Evolutionary conservation across 2,113 vertebrate species (phyloP), one percentile per base, ranked within the genome.

Genomic region (Brachionichthys hirsutus): DNA sequence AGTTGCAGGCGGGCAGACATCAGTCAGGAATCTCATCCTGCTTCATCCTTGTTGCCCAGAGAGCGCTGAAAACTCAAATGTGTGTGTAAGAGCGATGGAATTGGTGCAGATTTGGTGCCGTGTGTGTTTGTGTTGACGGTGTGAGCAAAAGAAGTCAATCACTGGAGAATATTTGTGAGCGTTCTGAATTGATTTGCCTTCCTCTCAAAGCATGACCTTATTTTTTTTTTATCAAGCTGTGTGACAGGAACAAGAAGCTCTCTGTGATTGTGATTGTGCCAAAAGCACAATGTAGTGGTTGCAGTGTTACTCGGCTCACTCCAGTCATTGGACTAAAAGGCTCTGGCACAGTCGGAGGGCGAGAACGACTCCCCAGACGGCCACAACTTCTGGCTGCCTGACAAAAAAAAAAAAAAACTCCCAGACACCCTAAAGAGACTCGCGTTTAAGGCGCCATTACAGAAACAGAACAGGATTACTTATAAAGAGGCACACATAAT

Each of bases 261-360:
- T 61, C 38, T 69, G 41, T 40, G 43, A 46, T 34, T 12, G 9
- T 52, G 46, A 13, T 53, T 63, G 51, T 47, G 44, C 45, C n/a
- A 16, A 47, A 17, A 14, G 36, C 51, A 46, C 42, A 12, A 22
- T 61, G 49, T 52, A 44, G 9, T 49, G 47, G 47, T 16, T 66
- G 43, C 70, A 70, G 60, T 53, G 59, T 74, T 60, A 58, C 62
- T 75, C 62, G 65, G 30, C 24, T 51, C 59, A 42, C 51, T 55
- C 67, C 64, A 68, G 73, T 64, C 74, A 80, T 71, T 72, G 70
- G 60, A 76, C 54, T 73, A 44, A 55, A 74, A 62, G 66, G 67
- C 49, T 82, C 68, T 67, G 54, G 41, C 10, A 18, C 14, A 14
- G 52, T 54, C 42, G 12, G 42, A 60, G 73, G 68, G 54, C 9